Conservation (phyloP, 2,797 vertebrate genomes). For the Onychomys arenicola region DNA sequence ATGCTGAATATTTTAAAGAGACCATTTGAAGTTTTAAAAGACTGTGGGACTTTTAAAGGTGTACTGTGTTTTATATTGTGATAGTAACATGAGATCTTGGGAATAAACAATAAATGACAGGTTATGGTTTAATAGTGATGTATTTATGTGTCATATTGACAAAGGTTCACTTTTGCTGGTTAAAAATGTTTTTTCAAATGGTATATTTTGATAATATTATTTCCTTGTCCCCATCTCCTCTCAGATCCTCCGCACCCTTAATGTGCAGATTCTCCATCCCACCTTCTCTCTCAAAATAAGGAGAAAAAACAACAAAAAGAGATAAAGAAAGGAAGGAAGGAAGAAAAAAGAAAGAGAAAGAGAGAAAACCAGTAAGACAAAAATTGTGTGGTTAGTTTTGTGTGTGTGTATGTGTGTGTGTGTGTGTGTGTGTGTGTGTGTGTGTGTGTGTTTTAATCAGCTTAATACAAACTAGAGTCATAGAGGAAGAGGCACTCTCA, state of each 20-base stretch:
- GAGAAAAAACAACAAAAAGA: neutral
- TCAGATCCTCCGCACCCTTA: neutral
- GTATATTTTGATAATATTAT: neutral
- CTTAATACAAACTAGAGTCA: too few species aligned
- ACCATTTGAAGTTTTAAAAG: neutral
- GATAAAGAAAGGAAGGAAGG: neutral
- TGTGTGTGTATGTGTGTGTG: too few species aligned
- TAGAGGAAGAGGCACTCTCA: neutral
- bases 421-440: too few species aligned
- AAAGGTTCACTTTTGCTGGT: neutral
- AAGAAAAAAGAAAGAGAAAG: too few species aligned
- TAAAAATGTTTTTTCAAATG: neutral
- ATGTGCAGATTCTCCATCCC: neutral
- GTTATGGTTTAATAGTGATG: neutral
- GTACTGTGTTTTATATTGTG: neutral
- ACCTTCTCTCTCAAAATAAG: neutral
- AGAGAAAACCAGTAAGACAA: neutral
- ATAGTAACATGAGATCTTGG: neutral
- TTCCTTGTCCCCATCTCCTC: neutral
- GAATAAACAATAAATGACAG: neutral
- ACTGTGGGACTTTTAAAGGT: neutral
- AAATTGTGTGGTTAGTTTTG: neutral
- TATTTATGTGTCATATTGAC: neutral
- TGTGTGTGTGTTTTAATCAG: too few species aligned
- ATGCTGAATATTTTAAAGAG: neutral